These are phyloP conservation scores for Rhombomys opimus DNA, from an alignment of 2,113 vertebrate species.

Conservation along the genomic window DNA sequence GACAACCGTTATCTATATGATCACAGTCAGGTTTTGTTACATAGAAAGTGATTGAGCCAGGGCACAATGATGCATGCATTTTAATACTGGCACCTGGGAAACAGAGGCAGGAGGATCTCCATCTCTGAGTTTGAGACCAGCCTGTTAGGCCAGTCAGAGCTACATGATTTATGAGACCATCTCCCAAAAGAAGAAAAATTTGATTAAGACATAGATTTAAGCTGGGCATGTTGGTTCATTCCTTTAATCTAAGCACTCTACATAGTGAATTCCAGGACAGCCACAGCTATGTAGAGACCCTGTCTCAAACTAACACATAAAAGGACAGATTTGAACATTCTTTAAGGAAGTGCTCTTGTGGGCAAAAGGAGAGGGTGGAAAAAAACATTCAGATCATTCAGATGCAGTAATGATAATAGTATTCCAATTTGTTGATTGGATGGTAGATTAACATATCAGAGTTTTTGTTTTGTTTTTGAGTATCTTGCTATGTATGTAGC, in stretches of 20 bases:
- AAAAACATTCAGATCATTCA: neutral
- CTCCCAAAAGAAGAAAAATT: neutral
- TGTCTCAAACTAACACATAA: neutral
- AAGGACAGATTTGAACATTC: neutral
- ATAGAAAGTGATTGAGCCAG: neutral
- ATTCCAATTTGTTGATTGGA: neutral
- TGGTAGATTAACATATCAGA: neutral
- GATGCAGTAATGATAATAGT: neutral
- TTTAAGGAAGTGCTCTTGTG: neutral
- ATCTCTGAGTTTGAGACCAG: neutral
- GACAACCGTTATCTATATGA: neutral
- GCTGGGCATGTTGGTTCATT: neutral
- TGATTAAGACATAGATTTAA: neutral
- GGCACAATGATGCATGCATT: neutral
- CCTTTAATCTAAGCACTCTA: neutral
- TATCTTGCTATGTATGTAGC: neutral
- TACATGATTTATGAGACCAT: neutral
- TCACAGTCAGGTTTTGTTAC: neutral
- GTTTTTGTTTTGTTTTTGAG: neutral
- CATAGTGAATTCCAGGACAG: neutral
- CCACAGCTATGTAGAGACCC: neutral
- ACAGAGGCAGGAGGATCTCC: neutral
- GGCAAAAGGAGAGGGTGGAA: neutral
- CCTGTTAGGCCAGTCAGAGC: neutral
- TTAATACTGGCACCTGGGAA: neutral